A percentile compares a stretch with the other conserved stretches of the same genome.
Evolutionary conservation across 2,797 vertebrate species (phyloP).

Genomic region (Rhinichthys osculus): DNA sequence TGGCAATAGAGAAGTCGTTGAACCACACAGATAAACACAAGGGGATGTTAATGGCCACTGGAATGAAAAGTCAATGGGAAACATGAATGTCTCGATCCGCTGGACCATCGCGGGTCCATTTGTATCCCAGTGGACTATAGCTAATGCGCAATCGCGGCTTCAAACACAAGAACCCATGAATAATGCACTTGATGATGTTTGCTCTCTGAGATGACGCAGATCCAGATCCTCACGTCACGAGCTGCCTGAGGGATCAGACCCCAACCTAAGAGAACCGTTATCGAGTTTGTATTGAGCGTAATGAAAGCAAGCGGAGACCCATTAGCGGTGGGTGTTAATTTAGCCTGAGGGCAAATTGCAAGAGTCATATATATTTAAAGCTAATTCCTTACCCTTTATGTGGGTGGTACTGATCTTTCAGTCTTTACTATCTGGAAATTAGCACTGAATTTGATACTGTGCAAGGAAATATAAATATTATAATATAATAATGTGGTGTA

Average conservation of each 20-base stretch:
- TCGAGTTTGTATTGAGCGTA: conserved; percentile 36
- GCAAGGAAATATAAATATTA: not conserved
- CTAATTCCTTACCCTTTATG: conserved; percentile 4
- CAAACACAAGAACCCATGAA: conserved; percentile 70
- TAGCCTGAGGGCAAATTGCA: conserved; percentile 60
- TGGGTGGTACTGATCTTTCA: conserved; percentile 5
- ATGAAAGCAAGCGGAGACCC: conserved; percentile 60
- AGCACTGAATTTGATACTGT: not conserved
- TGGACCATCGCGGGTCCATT: conserved; percentile 72
- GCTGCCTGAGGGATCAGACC: conserved; percentile 52
- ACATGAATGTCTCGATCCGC: conserved; percentile 67
- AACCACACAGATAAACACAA: conserved; percentile 75
- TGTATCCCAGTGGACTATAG: conserved; percentile 72
- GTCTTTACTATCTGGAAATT: conserved; percentile 1
- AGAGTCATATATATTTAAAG: conserved; percentile 68
- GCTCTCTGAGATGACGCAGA: conserved; percentile 70
- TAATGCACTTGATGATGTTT: conserved; percentile 79
- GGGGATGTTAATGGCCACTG: conserved; percentile 57
- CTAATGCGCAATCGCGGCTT: conserved; percentile 75
- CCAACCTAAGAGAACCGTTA: conserved; percentile 21
- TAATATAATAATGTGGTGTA: no score
- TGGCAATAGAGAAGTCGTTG: conserved; percentile 57
- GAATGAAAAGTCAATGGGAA: conserved; percentile 71
- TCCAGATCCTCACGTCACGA: conserved; percentile 62
- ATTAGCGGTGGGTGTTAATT: conserved; percentile 59